Percentiles rank a stretch among this genome's conserved stretches.
These are phyloP conservation scores for Germaria angustata DNA, from an alignment of 2,888 invertebrate genomes.

Conservation along the genomic window DNA sequence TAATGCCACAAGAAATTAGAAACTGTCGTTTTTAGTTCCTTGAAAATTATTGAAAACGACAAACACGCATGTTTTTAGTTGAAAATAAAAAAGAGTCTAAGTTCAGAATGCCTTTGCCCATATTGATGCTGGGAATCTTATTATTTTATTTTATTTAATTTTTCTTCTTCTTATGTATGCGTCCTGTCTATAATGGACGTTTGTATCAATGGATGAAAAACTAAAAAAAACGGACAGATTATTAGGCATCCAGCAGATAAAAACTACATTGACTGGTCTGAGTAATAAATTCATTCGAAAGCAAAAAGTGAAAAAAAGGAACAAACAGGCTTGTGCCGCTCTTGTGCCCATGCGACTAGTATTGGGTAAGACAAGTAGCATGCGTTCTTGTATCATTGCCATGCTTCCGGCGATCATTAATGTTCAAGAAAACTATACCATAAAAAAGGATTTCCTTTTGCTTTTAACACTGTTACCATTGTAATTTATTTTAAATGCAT, in stretches of 20 bases:
- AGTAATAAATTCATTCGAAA: background rate
- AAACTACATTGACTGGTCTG: background rate
- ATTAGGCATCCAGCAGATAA: background rate
- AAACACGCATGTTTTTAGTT: too few relatives aligned
- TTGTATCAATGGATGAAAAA: background rate
- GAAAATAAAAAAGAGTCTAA: too few relatives aligned
- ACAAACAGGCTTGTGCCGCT: background rate
- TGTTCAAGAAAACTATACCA: conserved; percentile 13
- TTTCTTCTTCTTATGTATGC: background rate
- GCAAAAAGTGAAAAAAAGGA: background rate
- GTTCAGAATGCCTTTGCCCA: too few relatives aligned
- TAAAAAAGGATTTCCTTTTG: conserved; percentile 28
- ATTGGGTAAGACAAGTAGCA: conserved; percentile 49
- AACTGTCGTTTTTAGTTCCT: too few relatives aligned
- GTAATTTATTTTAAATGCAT: background rate
- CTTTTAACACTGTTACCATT: conserved; percentile 8
- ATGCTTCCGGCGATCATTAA: conserved; percentile 51
- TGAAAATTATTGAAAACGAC: too few relatives aligned
- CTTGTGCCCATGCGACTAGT: background rate
- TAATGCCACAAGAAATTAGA: too few relatives aligned
- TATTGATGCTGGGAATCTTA: background rate
- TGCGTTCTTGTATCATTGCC: conserved; percentile 1
- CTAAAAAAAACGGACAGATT: background rate
- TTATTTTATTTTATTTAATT: too few relatives aligned
- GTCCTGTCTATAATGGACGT: background rate